Percentiles rank a stretch among this genome's conserved stretches.
Evolutionary conservation across 1,140 invertebrate species (phyloP).

Genomic region (Mycetomoellerius zeteki): DNA sequence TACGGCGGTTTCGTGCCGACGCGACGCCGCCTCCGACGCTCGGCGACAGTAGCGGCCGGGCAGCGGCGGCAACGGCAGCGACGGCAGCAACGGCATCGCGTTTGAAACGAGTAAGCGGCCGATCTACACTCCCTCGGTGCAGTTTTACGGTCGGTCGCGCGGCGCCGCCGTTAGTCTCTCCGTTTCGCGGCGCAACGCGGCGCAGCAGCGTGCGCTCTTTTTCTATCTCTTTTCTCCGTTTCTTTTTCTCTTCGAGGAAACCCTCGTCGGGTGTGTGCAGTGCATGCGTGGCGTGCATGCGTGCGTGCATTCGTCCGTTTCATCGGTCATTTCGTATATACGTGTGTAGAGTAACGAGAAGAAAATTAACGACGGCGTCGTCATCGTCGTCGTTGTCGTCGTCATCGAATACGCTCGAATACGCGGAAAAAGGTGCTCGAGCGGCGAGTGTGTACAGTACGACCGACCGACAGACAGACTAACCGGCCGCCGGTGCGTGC

Average conservation of each 20-base stretch:
- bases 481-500: constrained; percentile 59
- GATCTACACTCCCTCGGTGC: constrained; percentile 27
- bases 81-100: constrained; percentile 12
- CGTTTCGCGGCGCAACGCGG: constrained; percentile 28
- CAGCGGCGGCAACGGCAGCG: neutral
- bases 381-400: constrained; percentile 13
- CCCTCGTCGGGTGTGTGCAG: constrained; percentile 13
- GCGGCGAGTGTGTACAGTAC: constrained; percentile 18
- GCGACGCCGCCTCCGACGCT: constrained; percentile 12
- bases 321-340: neutral
- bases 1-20: neutral
- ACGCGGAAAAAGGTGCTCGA: constrained; percentile 37
- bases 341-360: constrained; percentile 8
- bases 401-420: too few relatives aligned
- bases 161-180: constrained; percentile 43
- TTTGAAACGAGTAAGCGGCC: constrained; percentile 26
- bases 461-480: neutral
- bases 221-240: neutral
- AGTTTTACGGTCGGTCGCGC: constrained; percentile 28
- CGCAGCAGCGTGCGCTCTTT: constrained; percentile 17
- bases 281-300: neutral
- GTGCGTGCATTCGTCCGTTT: neutral
- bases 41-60: constrained; percentile 27
- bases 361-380: constrained; percentile 29
- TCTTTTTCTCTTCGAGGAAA: neutral